Evolutionary conservation across 2,113 vertebrate species (phyloP).

Genomic region (Alectura lathami): DNA sequence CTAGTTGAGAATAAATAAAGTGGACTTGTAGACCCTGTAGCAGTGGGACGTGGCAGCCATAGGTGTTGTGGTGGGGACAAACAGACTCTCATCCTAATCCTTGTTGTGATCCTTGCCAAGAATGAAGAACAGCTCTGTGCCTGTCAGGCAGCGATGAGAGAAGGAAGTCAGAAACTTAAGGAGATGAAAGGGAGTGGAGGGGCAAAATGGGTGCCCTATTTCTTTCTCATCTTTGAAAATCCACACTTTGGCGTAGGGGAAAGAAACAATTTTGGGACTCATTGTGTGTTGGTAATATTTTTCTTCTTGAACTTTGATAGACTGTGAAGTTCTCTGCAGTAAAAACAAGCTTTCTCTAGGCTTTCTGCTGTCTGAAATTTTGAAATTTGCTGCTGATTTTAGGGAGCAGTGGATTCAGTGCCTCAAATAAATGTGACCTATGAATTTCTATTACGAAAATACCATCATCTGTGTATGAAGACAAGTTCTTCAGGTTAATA

Average conservation of each 20-base stretch:
- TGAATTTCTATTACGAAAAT: background rate
- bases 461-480: background rate
- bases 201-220: background rate
- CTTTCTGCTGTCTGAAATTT: background rate
- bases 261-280: background rate
- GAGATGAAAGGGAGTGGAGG: background rate
- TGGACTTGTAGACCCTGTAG: background rate
- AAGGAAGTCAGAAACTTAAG: background rate
- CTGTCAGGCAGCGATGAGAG: background rate
- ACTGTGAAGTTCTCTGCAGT: background rate
- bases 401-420: background rate
- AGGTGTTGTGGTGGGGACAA: background rate
- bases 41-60: background rate
- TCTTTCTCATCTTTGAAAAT: background rate
- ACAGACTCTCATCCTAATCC: background rate
- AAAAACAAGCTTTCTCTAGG: background rate
- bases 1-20: background rate
- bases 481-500: background rate
- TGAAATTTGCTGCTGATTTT: conserved; percentile 8
- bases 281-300: background rate
- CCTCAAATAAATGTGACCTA: background rate
- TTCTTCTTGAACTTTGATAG: background rate
- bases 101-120: background rate
- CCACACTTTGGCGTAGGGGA: background rate
- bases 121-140: background rate